Conservation (phyloP, 2,797 vertebrate species). For the Argya squamiceps region DNA sequence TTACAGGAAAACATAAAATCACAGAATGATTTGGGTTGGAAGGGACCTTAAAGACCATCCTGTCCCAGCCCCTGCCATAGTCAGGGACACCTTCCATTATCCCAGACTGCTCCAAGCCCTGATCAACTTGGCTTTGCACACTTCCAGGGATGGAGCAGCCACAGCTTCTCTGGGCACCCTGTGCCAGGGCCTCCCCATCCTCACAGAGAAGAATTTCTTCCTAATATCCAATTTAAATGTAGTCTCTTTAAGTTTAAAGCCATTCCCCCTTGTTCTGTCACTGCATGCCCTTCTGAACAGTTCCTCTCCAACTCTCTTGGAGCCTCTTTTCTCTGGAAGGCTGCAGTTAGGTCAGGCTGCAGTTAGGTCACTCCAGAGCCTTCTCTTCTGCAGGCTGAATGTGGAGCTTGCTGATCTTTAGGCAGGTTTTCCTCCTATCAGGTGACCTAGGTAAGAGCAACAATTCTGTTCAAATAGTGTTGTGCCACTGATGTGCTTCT, state of each 20-base stretch:
- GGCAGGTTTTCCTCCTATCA: neutral
- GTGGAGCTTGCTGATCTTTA: neutral
- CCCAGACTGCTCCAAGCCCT: neutral
- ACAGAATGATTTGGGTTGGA: neutral
- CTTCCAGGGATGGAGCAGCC: neutral
- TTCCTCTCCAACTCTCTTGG: neutral
- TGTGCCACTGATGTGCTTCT: neutral
- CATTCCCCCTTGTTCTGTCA: neutral
- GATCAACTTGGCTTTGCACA: neutral
- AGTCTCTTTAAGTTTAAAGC: neutral
- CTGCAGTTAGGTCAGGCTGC: neutral
- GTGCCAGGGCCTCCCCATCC: neutral
- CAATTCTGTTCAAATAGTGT: neutral
- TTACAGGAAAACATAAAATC: neutral
- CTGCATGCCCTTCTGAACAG: neutral
- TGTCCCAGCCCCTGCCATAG: neutral
- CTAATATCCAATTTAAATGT: neutral
- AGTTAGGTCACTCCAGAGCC: neutral
- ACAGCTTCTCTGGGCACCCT: neutral
- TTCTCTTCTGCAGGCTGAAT: neutral
- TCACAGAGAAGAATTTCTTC: neutral
- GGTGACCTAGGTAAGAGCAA: neutral
- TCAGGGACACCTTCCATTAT: neutral
- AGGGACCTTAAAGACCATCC: neutral
- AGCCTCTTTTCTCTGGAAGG: neutral